Evolutionary conservation across 1,140 invertebrate species (phyloP), one percentile per base, ranked within the genome.

Genomic region (Conopomorpha cramerella): DNA sequence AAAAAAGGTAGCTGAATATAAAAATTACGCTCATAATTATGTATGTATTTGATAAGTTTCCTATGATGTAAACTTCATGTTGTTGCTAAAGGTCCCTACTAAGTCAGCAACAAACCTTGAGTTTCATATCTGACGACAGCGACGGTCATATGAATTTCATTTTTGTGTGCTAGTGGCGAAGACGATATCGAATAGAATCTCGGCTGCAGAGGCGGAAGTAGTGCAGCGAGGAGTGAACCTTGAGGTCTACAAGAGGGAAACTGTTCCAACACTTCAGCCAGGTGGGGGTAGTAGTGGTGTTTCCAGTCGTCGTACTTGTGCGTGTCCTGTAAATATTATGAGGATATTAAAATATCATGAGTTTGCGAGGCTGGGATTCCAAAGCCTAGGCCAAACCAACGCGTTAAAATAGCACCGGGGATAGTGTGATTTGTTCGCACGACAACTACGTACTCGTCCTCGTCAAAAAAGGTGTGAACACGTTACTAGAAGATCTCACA

Each of bases 111-210:
- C 57, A 55, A 78, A 91, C 91, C 85, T 81, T 92, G 83, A 2
- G 91, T 91, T 52, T 82, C 85, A 64, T 95, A 98, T 30, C 86
- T 82, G 1, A 98, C 93, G 1, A 98, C 88, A 32, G 93, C 93
- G 15, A 97, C 91, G 0, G 96, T 98, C 2, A 96, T 66, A 63
- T 98, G 93, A n/a, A 98, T 86, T 65, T 89, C 84, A 18, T 86
- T 84, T 0, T 82, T 80, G 39, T 89, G 83, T 3, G 86, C 81
- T 1, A 84, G 50, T 0, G 90, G 90, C 3, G 93, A 92, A 0
- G 93, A 96, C 10, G 93, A 96, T 45, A 98, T 96, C 26, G 91
- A 94, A 68, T 98, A 98, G 73, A 95, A 97, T 54, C 95, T 81
- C 1, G 95, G 91, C 64, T 96, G 93, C 10, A 98, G 65, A 0